These are phyloP conservation scores for Malacosoma neustria DNA, from an alignment of 2,888 invertebrate genomes.

Conservation along the genomic window DNA sequence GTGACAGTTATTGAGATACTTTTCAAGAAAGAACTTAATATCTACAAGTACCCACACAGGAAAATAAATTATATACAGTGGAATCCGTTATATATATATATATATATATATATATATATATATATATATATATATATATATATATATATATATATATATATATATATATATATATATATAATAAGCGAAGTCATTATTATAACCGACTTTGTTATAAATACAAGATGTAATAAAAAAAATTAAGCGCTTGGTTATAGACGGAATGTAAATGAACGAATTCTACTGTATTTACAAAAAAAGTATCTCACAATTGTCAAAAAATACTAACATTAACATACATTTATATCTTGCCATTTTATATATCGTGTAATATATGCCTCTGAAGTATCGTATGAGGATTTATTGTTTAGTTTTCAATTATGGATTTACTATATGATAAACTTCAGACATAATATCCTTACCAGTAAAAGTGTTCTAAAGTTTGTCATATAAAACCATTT, in stretches of 20 bases:
- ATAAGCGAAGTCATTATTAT: no score
- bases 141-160: no score
- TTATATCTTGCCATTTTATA: constrained; percentile 42
- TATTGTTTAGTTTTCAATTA: neutral
- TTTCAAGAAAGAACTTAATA: no score
- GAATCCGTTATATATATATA: no score
- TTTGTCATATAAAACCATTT: neutral
- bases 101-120: no score
- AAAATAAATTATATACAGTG: no score
- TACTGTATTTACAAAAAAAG: constrained; percentile 1
- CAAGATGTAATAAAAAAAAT: no score
- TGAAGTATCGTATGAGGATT: constrained; percentile 6
- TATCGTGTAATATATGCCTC: constrained; percentile 16
- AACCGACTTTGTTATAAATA: no score
- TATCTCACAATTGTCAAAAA: neutral
- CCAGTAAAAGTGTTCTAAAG: neutral
- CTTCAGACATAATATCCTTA: neutral
- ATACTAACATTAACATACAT: constrained; percentile 17
- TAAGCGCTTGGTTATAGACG: no score
- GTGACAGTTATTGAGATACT: constrained; percentile 6
- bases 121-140: no score
- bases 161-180: no score
- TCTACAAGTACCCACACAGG: no score
- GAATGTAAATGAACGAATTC: constrained; percentile 7
- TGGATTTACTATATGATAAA: neutral